Conservation (phyloP, 1,140 invertebrate species). For the Thaumatotibia leucotreta region DNA sequence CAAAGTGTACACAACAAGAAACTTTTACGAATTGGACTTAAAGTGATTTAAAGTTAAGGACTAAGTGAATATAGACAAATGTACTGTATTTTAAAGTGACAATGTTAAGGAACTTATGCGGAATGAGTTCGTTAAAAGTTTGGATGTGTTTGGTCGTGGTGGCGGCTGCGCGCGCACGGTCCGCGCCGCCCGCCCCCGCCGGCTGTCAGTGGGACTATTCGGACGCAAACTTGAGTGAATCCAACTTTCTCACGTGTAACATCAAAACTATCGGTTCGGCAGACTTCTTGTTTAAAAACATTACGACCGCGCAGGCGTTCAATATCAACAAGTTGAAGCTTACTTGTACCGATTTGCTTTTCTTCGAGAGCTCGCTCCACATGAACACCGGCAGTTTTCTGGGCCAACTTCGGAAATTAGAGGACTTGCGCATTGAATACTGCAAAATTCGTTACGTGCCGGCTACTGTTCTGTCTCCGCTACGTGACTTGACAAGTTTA, state of each 20-base stretch:
- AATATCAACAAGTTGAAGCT: constrained; percentile 83
- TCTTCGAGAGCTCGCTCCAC: constrained; percentile 86
- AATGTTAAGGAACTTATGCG: constrained; percentile 63
- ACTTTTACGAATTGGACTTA: constrained; percentile 45
- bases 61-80: constrained; percentile 55
- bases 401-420: constrained; percentile 77
- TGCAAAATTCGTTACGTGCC: constrained; percentile 89
- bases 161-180: constrained; percentile 65
- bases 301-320: constrained; percentile 82
- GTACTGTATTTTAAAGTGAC: constrained; percentile 62
- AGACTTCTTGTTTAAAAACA: constrained; percentile 82
- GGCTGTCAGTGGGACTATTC: constrained; percentile 83
- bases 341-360: constrained; percentile 87
- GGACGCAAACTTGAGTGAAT: constrained; percentile 75
- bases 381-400: constrained; percentile 81
- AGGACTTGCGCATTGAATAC: constrained; percentile 84
- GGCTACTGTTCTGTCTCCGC: constrained; percentile 81
- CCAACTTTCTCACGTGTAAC: constrained; percentile 81
- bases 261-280: constrained; percentile 84
- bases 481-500: constrained; percentile 83
- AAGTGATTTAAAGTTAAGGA: constrained; percentile 52
- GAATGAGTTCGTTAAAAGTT: constrained; percentile 73
- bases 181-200: constrained; percentile 77
- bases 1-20: constrained; percentile 48
- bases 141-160: constrained; percentile 66